Evolutionary conservation across 2,888 invertebrate genomes (phyloP), one percentile per base, ranked within the genome.

Genomic region (Limenitis camilla): DNA sequence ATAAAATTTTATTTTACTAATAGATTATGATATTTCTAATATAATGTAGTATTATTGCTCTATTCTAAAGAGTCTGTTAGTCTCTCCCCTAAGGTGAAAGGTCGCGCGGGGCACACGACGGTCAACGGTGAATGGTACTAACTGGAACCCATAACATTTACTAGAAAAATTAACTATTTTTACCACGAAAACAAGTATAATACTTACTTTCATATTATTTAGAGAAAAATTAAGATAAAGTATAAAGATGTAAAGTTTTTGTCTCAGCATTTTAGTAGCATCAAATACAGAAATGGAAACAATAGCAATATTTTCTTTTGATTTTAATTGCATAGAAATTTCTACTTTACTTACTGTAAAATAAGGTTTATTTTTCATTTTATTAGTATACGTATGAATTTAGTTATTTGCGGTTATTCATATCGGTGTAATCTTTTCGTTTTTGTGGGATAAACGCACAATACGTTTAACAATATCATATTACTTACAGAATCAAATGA

Each of bases 121-220:
- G 85, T 83, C 84, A 85, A 72, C 71, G 74, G 77, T 72, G 81
- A 78, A 76, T 83, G 84, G 84, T 78, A 85, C 85, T 61, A 72
- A 68, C 66, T 76, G 77, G 81, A 71, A 79, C 82, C 73, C 53
- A 54, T 54, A 39, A 46, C 49, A 48, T 59, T 45, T 42, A 47
- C 42, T 40, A 51, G 19, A 50, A 49, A 51, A 45, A 45, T 29
- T 28, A 38, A 11, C 29, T 27, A 35, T 29, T 48, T 53, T 49
- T 53, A 6, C 10, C 10, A 42, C 8, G 4, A 33, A 47, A 8
- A 51, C 8, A 52, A 55, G 49, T 50, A 45, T 44, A 32, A 6
- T 31, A 19, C 47, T 40, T 46, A 29, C 1, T 27, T 8, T 4
- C 27, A 5, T n/a, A 19, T 9, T 9, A 9, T 45, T 8, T n/a